Base-by-base conservation (phyloP, 1,140 invertebrate species). In the Zaprionus vittiger region DNA sequence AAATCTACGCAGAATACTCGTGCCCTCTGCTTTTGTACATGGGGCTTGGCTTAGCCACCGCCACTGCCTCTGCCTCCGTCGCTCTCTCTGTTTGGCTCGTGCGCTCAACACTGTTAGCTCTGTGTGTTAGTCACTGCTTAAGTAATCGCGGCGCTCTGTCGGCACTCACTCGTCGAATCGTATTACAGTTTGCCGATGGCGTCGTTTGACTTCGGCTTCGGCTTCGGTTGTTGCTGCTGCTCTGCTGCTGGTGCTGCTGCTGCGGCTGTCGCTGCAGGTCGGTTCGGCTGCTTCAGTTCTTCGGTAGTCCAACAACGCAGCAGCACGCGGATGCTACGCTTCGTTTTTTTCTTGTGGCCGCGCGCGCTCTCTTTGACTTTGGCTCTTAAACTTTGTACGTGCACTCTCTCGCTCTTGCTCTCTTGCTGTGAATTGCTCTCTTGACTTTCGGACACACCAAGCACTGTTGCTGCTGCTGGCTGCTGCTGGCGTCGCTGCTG, bases 241-340 rank as follows among this genome's bases (percentile, higher is more conserved):
- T 41, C 26, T 28, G 57, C 37, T 56, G 69, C 55, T 60, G 70
- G 47, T 56, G 47, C 14, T 60, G 73, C 37, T 59, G 57, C 49
- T 44, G 61, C 26, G 60, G 61, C 38, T 56, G 69, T 26, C 44
- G 64, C 56, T 67, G 55, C 54, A 64, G 61, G 44, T 61, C 63
- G 59, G 61, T 65, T 76, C 63, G 68, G 70, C 65, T 73, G 83
- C 73, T 83, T 85, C 76, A 81, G 85, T 89, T 87, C 81, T 89
- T 87, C 84, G 82, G 69, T 82, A 86, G 69, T 77, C 83, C 83
- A 80, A 80, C 83, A 80, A 69, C 77, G 76, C 71, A 87, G 69
- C 83, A 79, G 69, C 83, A 79, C 84, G 81, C 84, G 81, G 84
- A 87, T 87, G 84, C 81, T 87, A 79, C 84, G 78, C 84, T 81